These are phyloP conservation scores for Pandion haliaetus DNA, from an alignment of 2,113 vertebrate species.

Conservation along the genomic window DNA sequence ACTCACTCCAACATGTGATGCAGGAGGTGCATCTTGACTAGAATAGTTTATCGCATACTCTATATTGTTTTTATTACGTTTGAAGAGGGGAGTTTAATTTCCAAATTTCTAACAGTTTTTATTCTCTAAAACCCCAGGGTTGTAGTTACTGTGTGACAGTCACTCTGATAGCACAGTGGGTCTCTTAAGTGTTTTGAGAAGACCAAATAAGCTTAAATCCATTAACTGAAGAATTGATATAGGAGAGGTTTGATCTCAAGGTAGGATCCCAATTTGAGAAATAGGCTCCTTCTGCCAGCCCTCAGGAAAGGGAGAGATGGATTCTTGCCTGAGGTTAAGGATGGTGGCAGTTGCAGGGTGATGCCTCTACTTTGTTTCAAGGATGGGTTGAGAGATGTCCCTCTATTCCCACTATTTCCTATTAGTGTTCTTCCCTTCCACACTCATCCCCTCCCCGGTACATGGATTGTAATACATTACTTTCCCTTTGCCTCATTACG, in stretches of 20 bases:
- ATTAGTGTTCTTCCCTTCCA: neutral
- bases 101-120: neutral
- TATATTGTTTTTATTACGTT: neutral
- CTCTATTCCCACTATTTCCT: neutral
- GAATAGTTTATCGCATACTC: neutral
- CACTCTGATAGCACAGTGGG: neutral
- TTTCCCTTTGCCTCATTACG: neutral
- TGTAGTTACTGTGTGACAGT: neutral
- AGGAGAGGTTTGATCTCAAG: neutral
- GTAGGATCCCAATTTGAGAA: neutral
- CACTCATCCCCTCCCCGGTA: fast-evolving
- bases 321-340: neutral
- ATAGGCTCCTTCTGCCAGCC: neutral
- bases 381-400: neutral
- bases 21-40: neutral
- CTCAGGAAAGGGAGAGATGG: neutral
- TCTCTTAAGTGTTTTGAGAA: neutral
- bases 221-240: neutral
- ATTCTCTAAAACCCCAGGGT: fast-evolving
- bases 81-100: neutral
- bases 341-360: neutral
- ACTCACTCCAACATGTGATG: neutral
- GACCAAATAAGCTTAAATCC: neutral
- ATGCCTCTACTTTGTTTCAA: neutral
- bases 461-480: fast-evolving